Evolutionary conservation across 2,797 vertebrate genomes (phyloP), one percentile per base, ranked within the genome.

Genomic region (Avahi laniger): DNA sequence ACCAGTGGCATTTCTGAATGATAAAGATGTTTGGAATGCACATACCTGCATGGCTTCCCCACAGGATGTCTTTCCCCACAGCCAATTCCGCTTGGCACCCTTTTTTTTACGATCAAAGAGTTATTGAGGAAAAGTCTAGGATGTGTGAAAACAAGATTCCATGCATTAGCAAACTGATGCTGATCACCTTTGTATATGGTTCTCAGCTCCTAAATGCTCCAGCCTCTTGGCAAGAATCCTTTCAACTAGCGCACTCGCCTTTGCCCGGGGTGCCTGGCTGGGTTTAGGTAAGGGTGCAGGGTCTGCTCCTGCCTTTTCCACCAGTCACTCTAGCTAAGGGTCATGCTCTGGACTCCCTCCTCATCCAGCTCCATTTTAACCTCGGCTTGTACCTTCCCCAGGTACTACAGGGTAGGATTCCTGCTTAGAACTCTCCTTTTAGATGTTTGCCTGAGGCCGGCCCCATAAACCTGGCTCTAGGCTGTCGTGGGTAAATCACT

Each of bases 41-140:
- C 57, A 61, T 54, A 48, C 52, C 83, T 48, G 75, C 75, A n/a
- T 24, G 69, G 70, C 43, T 79, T 89, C 61, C 61, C 67, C n/a
- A 65, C 4, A 10, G 48, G 61, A 79, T 38, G 26, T 80, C 84
- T 81, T 69, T 70, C 90, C 73, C 54, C 17, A 72, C 73, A 93
- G 75, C n/a, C 76, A 94, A 2, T 88, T 94, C 86, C 73, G 59
- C 95, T 28, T 80, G 84, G 72, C 84, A 94, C 79, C 59, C 14
- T 89, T 84, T 72, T 81, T 54, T 88, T 89, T 33, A 84, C 93
- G 81, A 75, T 89, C 78, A 91, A 85, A 79, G 6, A 76, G 57
- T 50, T 85, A 75, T 95, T 90, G 87, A 69, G 84, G 87, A 89
- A 97, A 95, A 96, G 79, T 65, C 93, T 54, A 38, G 75, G 46